Conservation (phyloP, 2,888 invertebrate species). For the Mamestra brassicae region DNA sequence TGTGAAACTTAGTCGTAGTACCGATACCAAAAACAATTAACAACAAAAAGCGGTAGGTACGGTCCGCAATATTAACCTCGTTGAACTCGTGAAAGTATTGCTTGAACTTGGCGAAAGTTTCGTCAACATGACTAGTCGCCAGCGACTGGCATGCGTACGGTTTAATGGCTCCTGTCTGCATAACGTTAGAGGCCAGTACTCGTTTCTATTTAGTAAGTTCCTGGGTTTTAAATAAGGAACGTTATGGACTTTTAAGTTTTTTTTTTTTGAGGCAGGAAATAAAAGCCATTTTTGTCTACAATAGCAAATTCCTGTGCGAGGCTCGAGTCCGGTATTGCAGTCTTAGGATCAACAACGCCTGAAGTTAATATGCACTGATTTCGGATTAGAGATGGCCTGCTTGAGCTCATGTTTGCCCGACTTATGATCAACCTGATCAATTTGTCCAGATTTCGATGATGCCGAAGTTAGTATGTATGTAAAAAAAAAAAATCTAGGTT, state of each 20-base stretch:
- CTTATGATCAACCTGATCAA: slow-evolving; percentile 88
- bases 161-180: slow-evolving; percentile 55
- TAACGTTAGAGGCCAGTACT: slow-evolving; percentile 38
- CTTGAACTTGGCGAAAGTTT: slow-evolving; percentile 61
- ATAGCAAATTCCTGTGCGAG: slow-evolving; percentile 88
- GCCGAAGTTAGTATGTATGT: slow-evolving; percentile 89
- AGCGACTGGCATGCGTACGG: slow-evolving; percentile 36
- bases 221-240: slow-evolving; percentile 17
- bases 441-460: slow-evolving; percentile 89
- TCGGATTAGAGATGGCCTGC: slow-evolving; percentile 88
- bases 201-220: slow-evolving; percentile 46
- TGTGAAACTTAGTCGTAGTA: background rate
- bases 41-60: slow-evolving; percentile 46
- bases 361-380: slow-evolving; percentile 87
- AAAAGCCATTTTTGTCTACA: slow-evolving; percentile 70
- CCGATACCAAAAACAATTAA: slow-evolving; percentile 35
- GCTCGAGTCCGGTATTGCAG: slow-evolving; percentile 87
- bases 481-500: too few relatives aligned
- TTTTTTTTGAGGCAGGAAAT: background rate
- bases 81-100: slow-evolving; percentile 62
- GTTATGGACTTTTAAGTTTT: background rate
- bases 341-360: slow-evolving; percentile 89
- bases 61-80: slow-evolving; percentile 57
- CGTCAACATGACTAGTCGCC: slow-evolving; percentile 37
- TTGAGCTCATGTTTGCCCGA: slow-evolving; percentile 90